Evolutionary conservation across 2,113 vertebrate genomes (phyloP).

Genomic region (Elaphurus davidianus): DNA sequence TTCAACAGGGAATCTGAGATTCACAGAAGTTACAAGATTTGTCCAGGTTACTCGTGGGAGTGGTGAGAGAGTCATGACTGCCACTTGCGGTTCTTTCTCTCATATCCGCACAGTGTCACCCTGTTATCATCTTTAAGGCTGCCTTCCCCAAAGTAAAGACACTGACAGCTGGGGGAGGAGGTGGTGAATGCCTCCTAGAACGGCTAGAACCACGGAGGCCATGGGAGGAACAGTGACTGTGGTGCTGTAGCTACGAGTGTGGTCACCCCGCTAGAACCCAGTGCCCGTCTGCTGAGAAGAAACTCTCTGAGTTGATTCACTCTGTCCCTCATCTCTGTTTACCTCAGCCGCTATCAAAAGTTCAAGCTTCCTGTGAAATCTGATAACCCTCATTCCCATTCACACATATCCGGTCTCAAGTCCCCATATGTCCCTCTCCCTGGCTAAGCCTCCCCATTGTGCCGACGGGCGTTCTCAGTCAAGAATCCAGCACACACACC

Average conservation of each 20-base stretch:
- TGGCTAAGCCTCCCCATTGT: not conserved
- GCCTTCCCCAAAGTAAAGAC: not conserved
- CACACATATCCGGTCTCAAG: not conserved
- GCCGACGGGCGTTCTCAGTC: too few relatives aligned
- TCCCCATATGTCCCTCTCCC: not conserved
- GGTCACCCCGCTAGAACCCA: not conserved
- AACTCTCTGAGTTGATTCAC: not conserved
- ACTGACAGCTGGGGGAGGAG: fast-evolving
- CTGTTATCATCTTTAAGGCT: not conserved
- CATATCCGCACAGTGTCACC: fast-evolving
- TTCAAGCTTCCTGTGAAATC: not conserved
- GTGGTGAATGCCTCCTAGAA: not conserved
- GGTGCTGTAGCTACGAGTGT: not conserved
- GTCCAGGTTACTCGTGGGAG: not conserved
- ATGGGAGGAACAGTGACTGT: fast-evolving
- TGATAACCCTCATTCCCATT: not conserved
- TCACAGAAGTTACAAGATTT: not conserved
- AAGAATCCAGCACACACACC: not conserved
- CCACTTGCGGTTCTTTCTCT: not conserved
- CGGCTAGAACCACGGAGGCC: fast-evolving
- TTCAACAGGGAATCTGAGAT: not conserved
- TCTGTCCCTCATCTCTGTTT: not conserved
- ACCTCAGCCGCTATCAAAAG: not conserved
- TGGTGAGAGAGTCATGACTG: fast-evolving
- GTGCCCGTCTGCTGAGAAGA: not conserved